Evolutionary conservation across 1,140 invertebrate species (phyloP).

Genomic region (Triops cancriformis): DNA sequence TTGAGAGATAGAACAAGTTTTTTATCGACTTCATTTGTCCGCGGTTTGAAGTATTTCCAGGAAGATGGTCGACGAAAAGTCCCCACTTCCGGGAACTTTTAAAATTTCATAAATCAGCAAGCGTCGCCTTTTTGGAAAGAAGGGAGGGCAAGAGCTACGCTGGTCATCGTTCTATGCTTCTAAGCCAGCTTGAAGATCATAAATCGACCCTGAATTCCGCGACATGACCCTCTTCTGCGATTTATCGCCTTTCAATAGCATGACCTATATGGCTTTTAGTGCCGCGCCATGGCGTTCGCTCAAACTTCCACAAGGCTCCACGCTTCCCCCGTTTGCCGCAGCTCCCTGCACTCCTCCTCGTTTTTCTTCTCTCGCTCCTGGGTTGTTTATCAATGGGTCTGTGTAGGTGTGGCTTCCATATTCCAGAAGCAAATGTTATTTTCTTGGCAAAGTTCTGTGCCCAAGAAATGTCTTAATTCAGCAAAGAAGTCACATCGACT

Average conservation of each 20-base stretch:
- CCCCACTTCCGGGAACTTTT: neutral
- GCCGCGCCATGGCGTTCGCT: slow-evolving; percentile 23
- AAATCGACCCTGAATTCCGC: slow-evolving; percentile 16
- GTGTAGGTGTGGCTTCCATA: slow-evolving; percentile 12
- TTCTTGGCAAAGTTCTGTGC: neutral
- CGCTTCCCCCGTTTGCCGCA: slow-evolving; percentile 17
- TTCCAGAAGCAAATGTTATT: slow-evolving; percentile 14
- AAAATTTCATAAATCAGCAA: slow-evolving; percentile 4
- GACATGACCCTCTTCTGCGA: neutral
- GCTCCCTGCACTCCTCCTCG: slow-evolving; percentile 21
- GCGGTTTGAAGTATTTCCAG: neutral
- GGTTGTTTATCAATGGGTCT: slow-evolving; percentile 10
- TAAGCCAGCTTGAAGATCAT: neutral
- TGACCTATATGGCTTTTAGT: slow-evolving; percentile 18
- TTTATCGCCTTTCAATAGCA: slow-evolving; percentile 26
- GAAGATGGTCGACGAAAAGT: neutral
- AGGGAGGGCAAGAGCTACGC: neutral
- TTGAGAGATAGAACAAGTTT: no score
- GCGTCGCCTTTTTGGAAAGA: neutral
- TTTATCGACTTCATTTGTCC: neutral
- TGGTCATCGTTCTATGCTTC: neutral
- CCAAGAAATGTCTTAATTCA: neutral
- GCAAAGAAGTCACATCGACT: neutral
- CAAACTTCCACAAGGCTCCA: slow-evolving; percentile 24
- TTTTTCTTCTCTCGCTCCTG: slow-evolving; percentile 26